A percentile compares a stretch with the other conserved stretches of the same genome.
phyloP scores from a whole-genome alignment of 1,140 invertebrate species.

The Hetaerina americana region DNA sequence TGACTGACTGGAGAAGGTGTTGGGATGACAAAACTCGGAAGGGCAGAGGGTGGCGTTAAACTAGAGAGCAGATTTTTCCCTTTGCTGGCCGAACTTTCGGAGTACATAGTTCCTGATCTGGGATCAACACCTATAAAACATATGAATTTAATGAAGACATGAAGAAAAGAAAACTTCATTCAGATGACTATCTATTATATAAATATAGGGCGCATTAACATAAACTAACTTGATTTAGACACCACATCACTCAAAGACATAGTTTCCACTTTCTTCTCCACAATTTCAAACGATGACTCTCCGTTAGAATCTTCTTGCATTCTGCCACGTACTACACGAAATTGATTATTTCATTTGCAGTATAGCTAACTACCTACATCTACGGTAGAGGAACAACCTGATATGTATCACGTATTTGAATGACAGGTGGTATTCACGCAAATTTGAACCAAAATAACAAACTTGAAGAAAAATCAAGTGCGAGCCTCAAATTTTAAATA shows the following conservation, averaged over 20 bases:
- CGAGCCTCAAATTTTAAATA: too few relatives aligned
- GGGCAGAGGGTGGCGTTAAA: constrained; percentile 38
- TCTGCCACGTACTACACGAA: not conserved
- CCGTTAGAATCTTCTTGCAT: constrained; percentile 35
- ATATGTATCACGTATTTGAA: too few relatives aligned
- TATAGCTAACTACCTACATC: too few relatives aligned
- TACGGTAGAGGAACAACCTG: too few relatives aligned
- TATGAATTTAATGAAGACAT: not conserved
- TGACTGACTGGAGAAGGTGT: not conserved
- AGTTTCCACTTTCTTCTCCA: constrained; percentile 27
- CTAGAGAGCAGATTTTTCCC: constrained; percentile 38
- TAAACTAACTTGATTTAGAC: constrained; percentile 8
- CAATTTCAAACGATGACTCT: constrained; percentile 39
- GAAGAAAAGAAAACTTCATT: too few relatives aligned
- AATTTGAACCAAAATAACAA: too few relatives aligned
- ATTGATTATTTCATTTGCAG: not conserved
- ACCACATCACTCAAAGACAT: constrained; percentile 20
- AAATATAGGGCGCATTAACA: not conserved
- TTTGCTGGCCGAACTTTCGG: constrained; percentile 16
- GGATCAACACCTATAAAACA: not conserved
- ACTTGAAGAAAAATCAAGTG: too few relatives aligned
- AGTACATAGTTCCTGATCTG: not conserved
- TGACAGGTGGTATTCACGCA: too few relatives aligned
- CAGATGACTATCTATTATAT: too few relatives aligned
- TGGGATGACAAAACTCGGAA: constrained; percentile 36